These are phyloP conservation scores for Athetis lepigone DNA, from an alignment of 2,888 invertebrate genomes.

Conservation along the genomic window DNA sequence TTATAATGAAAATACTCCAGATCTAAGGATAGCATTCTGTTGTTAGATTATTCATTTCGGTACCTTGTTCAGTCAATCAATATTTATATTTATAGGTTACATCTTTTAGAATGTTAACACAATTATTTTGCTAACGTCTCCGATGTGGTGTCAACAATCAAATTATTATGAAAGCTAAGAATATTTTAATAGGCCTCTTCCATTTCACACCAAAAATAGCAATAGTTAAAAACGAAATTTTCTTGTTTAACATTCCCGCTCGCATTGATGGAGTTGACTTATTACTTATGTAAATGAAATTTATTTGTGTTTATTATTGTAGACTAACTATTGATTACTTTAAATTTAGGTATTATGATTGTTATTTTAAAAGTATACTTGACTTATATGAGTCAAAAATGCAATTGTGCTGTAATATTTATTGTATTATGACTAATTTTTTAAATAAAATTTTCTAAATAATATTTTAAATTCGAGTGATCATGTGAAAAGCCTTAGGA, in stretches of 20 bases:
- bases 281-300: background rate
- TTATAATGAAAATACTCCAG: background rate
- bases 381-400: too few relatives aligned
- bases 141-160: background rate
- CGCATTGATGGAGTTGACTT: too few relatives aligned
- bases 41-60: background rate
- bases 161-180: conserved; percentile 5
- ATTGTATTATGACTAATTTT: too few relatives aligned
- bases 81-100: background rate
- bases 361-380: too few relatives aligned
- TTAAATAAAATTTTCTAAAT: too few relatives aligned
- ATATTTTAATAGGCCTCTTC: background rate
- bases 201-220: background rate
- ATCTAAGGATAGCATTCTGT: background rate
- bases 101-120: background rate
- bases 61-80: background rate
- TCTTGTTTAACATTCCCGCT: background rate
- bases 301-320: too few relatives aligned
- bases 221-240: background rate
- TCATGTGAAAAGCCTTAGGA: background rate
- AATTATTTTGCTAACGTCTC: conserved; percentile 1
- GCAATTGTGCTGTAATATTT: too few relatives aligned
- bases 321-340: too few relatives aligned
- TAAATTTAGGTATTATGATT: too few relatives aligned
- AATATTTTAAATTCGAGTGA: too few relatives aligned